phyloP scores from a whole-genome alignment of 2,113 vertebrate species.

The Odocoileus virginianus region DNA sequence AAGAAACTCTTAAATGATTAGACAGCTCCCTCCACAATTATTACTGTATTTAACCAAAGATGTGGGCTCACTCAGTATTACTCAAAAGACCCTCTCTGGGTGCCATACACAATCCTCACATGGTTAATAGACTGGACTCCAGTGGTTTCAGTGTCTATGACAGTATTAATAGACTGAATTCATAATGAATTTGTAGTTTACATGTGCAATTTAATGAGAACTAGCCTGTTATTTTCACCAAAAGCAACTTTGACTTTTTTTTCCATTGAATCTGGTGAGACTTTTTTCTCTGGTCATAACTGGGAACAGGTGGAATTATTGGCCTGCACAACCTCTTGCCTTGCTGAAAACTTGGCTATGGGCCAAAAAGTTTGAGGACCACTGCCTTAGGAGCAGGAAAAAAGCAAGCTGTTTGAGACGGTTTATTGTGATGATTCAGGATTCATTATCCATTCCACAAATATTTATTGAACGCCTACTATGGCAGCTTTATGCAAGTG shows the following conservation, averaged over 20 bases:
- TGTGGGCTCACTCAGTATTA: neutral
- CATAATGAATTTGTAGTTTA: neutral
- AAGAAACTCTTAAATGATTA: neutral
- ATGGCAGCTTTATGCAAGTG: neutral
- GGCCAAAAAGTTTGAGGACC: neutral
- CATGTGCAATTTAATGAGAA: neutral
- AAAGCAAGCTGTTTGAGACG: neutral
- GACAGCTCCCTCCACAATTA: neutral
- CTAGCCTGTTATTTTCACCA: neutral
- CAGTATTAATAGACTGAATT: neutral
- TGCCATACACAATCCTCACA: neutral
- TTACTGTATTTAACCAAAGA: neutral
- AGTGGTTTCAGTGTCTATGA: neutral
- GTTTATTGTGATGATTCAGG: conserved; percentile 58
- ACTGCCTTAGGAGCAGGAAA: neutral
- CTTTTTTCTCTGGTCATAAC: neutral
- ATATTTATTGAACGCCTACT: conserved; percentile 60
- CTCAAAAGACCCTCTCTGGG: neutral
- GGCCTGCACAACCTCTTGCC: neutral
- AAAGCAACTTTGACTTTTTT: neutral
- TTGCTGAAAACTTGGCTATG: conserved; percentile 6
- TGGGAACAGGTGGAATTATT: neutral
- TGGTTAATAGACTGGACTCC: neutral
- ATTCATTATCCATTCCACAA: conserved; percentile 53
- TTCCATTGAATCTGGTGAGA: neutral